Evolutionary conservation across 2,888 invertebrate genomes (phyloP).

Genomic region (Catocala fraxini): DNA sequence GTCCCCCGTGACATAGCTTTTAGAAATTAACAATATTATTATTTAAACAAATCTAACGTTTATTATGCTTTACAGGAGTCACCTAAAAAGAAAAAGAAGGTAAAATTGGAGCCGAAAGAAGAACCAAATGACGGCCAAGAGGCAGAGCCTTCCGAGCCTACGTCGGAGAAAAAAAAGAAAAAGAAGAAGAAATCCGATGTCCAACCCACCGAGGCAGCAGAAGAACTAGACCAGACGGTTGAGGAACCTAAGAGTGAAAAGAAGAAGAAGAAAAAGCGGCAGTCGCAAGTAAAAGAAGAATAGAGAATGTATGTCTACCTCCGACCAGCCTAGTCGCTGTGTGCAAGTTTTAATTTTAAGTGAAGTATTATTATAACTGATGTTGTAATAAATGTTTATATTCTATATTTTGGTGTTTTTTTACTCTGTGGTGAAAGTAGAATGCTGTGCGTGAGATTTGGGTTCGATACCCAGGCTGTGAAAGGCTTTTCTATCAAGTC

Average conservation of each 20-base stretch:
- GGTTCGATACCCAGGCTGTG: no score
- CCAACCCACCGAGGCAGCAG: slow-evolving; percentile 46
- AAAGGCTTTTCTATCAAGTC: no score
- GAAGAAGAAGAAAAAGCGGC: slow-evolving; percentile 79
- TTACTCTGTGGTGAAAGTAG: no score
- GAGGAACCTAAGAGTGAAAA: slow-evolving; percentile 75
- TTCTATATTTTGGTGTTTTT: slow-evolving; percentile 7
- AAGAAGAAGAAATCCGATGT: slow-evolving; percentile 83
- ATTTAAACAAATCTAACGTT: background rate
- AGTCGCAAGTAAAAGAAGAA: slow-evolving; percentile 70
- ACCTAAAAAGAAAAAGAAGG: slow-evolving; percentile 80
- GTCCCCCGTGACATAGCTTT: no score
- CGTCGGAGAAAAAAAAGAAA: slow-evolving; percentile 84
- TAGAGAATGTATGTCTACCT: slow-evolving; percentile 48
- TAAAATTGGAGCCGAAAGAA: slow-evolving; percentile 49
- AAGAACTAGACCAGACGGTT: slow-evolving; percentile 32
- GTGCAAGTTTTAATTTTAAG: slow-evolving; percentile 33
- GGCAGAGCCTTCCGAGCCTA: slow-evolving; percentile 53
- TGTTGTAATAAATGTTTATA: slow-evolving; percentile 49
- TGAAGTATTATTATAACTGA: slow-evolving; percentile 34
- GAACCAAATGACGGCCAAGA: slow-evolving; percentile 40
- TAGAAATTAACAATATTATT: background rate
- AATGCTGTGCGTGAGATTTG: no score
- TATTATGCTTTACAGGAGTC: slow-evolving; percentile 57
- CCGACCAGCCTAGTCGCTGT: slow-evolving; percentile 13